These are phyloP conservation scores for Lasioglossum malachurum DNA, from an alignment of 2,888 invertebrate species.

Conservation along the genomic window DNA sequence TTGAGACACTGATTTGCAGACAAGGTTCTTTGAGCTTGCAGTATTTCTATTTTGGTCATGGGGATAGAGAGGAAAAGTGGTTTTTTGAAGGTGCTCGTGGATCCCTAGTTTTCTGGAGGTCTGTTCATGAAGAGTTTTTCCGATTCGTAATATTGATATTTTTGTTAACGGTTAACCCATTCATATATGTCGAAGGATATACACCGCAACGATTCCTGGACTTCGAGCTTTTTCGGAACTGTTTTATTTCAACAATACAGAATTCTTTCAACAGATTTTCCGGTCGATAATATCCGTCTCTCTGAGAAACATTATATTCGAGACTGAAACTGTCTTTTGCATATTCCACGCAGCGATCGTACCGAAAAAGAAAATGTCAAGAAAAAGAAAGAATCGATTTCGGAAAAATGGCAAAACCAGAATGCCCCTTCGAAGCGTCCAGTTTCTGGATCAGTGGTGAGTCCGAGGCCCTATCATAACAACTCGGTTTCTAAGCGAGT, in stretches of 20 bases:
- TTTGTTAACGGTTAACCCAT: neutral
- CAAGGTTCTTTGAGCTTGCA: too few species aligned
- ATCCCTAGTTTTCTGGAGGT: too few species aligned
- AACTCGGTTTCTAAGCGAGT: constrained; percentile 51
- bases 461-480: constrained; percentile 16
- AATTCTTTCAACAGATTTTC: neutral
- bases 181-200: too few species aligned
- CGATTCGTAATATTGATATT: neutral
- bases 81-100: too few species aligned
- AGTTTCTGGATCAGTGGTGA: constrained; percentile 14
- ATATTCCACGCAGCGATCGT: neutral
- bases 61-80: neutral
- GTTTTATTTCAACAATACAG: neutral
- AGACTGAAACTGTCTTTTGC: neutral
- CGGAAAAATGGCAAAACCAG: neutral
- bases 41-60: too few species aligned
- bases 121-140: neutral
- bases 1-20: neutral
- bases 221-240: too few species aligned
- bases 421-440: neutral
- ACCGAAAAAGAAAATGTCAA: neutral
- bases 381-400: neutral
- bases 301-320: neutral
- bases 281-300: neutral
- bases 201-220: too few species aligned